Conservation (phyloP, 2,113 vertebrate species). For the Sphaerodactylus townsendi region DNA sequence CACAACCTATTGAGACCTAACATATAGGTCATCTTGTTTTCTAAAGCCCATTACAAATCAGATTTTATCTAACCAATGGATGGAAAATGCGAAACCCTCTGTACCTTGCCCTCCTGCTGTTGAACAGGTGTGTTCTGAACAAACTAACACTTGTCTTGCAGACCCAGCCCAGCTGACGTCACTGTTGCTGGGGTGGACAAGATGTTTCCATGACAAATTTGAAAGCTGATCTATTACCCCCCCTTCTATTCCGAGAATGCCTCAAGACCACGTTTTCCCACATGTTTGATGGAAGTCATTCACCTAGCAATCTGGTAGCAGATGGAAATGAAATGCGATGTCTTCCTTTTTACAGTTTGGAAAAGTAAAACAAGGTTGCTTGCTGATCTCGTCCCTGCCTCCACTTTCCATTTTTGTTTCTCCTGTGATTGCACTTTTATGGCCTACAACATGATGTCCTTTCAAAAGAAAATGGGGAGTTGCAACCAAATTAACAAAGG, state of each 20-base stretch:
- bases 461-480: neutral
- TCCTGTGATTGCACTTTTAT: constrained; percentile 23
- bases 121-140: constrained; percentile 64
- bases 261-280: constrained; percentile 49
- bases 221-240: constrained; percentile 67
- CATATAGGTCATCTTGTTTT: neutral
- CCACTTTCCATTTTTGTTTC: constrained; percentile 29
- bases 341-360: constrained; percentile 18
- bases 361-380: constrained; percentile 33
- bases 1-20: neutral
- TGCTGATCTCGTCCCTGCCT: constrained; percentile 37
- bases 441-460: constrained; percentile 25
- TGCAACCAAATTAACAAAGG: constrained; percentile 7
- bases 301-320: constrained; percentile 49
- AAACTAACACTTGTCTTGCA: constrained; percentile 23
- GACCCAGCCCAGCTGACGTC: constrained; percentile 63
- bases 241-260: constrained; percentile 43
- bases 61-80: constrained; percentile 17
- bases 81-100: constrained; percentile 50
- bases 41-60: constrained; percentile 1
- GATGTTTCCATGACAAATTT: constrained; percentile 70
- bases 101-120: constrained; percentile 62
- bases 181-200: constrained; percentile 66
- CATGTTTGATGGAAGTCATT: constrained; percentile 44
- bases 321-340: constrained; percentile 25